A percentile compares a stretch with the other conserved stretches of the same genome.
phyloP scores from a whole-genome alignment of 2,113 vertebrate species.

The Nothocercus julius region DNA sequence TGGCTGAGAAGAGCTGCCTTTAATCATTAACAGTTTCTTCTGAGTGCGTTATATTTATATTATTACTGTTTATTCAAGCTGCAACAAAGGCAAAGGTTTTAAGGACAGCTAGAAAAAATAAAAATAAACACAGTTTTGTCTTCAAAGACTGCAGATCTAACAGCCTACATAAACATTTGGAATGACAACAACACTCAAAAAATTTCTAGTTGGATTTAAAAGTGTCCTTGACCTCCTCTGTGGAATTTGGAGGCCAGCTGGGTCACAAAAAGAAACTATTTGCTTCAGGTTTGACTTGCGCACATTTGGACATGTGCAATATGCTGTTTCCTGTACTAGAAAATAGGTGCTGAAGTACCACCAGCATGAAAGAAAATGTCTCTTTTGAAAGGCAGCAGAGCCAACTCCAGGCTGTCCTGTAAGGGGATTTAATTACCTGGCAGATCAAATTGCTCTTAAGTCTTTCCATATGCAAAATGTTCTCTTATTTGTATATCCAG shows the following conservation, averaged over 20 bases:
- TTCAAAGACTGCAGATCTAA: not conserved
- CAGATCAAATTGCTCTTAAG: not conserved
- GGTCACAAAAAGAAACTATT: conserved; percentile 17
- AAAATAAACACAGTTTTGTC: not conserved
- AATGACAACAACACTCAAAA: not conserved
- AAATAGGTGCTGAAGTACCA: conserved; percentile 32
- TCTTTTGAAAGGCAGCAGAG: not conserved
- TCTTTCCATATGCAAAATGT: not conserved
- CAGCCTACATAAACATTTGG: not conserved
- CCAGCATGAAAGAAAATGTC: conserved; percentile 8
- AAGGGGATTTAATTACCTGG: not conserved
- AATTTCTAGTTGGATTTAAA: conserved; percentile 18
- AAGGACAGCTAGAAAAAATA: conserved; percentile 14
- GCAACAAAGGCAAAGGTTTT: conserved; percentile 7
- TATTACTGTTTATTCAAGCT: conserved; percentile 10
- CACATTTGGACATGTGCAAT: conserved; percentile 55
- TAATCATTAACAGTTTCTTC: conserved; percentile 9
- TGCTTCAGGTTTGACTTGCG: conserved; percentile 46
- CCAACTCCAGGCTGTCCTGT: not conserved
- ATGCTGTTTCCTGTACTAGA: conserved; percentile 56
- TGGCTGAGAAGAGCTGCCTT: not conserved
- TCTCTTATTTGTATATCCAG: not conserved
- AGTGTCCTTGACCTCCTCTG: not conserved
- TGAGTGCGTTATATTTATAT: not conserved
- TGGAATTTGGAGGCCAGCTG: not conserved